phyloP scores from a whole-genome alignment of 2,797 vertebrate genomes.

The Characodon lateralis region DNA sequence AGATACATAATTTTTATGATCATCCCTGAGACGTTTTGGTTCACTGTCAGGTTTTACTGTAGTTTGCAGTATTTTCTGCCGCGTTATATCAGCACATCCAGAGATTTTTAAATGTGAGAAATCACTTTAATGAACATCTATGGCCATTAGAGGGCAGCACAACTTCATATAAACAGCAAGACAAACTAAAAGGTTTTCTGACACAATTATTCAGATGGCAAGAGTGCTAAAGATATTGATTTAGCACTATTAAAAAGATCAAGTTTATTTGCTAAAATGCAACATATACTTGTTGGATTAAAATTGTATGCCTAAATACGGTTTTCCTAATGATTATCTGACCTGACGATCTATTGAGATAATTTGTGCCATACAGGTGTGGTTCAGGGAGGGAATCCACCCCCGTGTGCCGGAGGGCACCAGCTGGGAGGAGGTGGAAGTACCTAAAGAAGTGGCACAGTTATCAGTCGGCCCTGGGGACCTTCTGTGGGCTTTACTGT shows the following conservation, averaged over 20 bases:
- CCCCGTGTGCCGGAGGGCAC: slow-evolving; percentile 93
- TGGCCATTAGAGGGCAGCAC: slow-evolving; percentile 72
- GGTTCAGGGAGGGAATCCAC: slow-evolving; percentile 92
- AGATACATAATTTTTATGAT: background rate
- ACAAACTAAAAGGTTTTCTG: background rate
- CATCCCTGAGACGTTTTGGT: background rate
- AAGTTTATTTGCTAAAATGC: background rate
- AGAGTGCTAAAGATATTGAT: background rate
- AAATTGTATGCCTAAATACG: background rate
- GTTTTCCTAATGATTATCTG: background rate
- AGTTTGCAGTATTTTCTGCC: background rate
- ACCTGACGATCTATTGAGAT: background rate
- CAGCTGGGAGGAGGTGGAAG: slow-evolving; percentile 86
- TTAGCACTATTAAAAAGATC: background rate
- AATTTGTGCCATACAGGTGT: slow-evolving; percentile 81
- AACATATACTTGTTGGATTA: background rate
- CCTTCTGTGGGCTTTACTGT: slow-evolving; percentile 94
- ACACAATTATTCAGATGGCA: background rate
- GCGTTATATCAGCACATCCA: background rate
- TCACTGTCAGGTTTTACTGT: background rate
- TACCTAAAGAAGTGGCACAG: slow-evolving; percentile 91
- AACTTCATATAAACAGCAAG: slow-evolving; percentile 7
- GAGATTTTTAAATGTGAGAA: background rate
- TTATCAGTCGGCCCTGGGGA: slow-evolving; percentile 91
- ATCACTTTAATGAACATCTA: background rate